A percentile compares a stretch with the other conserved stretches of the same genome.
These are phyloP conservation scores for Norana najaformis DNA, from an alignment of 2,888 invertebrate species.

Conservation along the genomic window DNA sequence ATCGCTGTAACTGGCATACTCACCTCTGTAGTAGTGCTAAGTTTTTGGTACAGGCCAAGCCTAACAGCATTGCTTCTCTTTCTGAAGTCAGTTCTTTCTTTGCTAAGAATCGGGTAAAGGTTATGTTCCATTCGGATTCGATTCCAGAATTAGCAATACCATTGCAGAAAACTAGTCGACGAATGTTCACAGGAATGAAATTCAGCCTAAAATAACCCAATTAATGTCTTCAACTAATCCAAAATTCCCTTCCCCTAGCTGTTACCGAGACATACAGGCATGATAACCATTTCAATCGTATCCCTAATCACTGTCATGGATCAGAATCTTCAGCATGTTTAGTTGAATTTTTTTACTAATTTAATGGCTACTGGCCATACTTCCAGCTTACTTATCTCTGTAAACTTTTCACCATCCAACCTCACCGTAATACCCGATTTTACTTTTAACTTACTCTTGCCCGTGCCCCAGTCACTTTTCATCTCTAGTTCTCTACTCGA, in stretches of 20 bases:
- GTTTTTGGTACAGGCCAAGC: neutral
- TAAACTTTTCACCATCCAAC: too few species aligned
- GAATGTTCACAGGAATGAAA: neutral
- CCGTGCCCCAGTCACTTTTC: too few species aligned
- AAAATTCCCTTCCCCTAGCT: neutral
- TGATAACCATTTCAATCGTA: neutral
- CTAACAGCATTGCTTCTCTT: neutral
- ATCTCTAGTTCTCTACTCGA: too few species aligned
- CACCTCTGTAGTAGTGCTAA: neutral
- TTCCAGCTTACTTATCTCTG: too few species aligned
- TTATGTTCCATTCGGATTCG: neutral
- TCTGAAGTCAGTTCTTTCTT: neutral
- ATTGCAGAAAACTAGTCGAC: neutral
- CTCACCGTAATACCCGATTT: too few species aligned
- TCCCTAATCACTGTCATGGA: too few species aligned
- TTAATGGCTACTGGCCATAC: too few species aligned
- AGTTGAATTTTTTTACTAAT: too few species aligned
- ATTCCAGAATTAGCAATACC: neutral
- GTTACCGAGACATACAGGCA: neutral
- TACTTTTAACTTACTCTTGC: too few species aligned
- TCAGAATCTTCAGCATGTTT: too few species aligned
- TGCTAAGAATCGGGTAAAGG: neutral
- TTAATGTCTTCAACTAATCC: neutral
- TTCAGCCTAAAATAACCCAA: neutral
- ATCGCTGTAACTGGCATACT: neutral